A percentile compares a stretch with the other conserved stretches of the same genome.
These are phyloP conservation scores for Rhinophrynus dorsalis DNA, from an alignment of 2,797 vertebrate genomes.

Conservation along the genomic window DNA sequence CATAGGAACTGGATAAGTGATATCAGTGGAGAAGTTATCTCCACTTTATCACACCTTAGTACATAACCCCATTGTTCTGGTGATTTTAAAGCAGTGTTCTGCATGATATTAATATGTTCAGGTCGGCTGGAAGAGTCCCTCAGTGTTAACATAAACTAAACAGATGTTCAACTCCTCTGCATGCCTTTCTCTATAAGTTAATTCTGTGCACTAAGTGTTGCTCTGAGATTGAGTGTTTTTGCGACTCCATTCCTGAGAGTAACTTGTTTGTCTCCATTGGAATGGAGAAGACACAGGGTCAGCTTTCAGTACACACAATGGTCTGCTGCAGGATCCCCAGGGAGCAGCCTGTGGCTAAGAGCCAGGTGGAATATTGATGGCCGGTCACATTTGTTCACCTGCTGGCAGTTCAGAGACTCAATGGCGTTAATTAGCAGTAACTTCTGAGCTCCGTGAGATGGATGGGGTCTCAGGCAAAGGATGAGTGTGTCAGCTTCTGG, in stretches of 20 bases:
- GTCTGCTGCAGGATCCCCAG: constrained; percentile 4
- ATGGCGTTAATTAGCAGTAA: constrained; percentile 37
- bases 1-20: too few relatives aligned
- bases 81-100: too few relatives aligned
- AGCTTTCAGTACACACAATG: not conserved
- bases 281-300: not conserved
- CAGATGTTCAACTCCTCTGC: too few relatives aligned
- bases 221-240: too few relatives aligned
- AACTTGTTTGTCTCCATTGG: constrained; percentile 2
- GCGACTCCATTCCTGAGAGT: not conserved
- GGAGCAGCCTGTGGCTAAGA: constrained; percentile 9
- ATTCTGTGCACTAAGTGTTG: too few relatives aligned
- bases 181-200: too few relatives aligned
- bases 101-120: too few relatives aligned
- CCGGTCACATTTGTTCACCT: constrained; percentile 23
- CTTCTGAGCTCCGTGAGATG: constrained; percentile 19
- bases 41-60: too few relatives aligned
- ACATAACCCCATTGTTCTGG: too few relatives aligned
- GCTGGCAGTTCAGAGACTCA: constrained; percentile 17
- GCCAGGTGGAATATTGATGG: constrained; percentile 36
- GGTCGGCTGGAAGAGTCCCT: too few relatives aligned
- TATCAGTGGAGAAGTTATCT: too few relatives aligned
- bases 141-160: too few relatives aligned
- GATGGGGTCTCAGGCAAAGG: constrained; percentile 2
- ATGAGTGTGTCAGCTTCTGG: not conserved